A percentile compares a stretch with the other conserved stretches of the same genome.
Conservation (phyloP, 2,113 vertebrate genomes). For the Semnopithecus entellus region DNA sequence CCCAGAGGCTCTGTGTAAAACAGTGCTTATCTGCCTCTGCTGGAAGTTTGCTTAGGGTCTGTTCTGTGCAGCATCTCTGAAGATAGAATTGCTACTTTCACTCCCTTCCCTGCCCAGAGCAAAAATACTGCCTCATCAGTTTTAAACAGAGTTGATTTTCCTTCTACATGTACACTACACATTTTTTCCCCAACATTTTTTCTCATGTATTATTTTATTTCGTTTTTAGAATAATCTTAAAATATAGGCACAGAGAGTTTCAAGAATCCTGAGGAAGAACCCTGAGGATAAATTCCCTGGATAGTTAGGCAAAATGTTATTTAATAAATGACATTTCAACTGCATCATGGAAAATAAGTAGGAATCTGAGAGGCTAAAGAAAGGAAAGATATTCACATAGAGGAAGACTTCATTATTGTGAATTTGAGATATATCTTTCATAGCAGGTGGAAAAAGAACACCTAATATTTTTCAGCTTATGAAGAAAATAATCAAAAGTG, state of each 20-base stretch:
- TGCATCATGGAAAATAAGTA: neutral
- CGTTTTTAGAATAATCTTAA: neutral
- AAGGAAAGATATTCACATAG: neutral
- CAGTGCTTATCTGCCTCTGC: neutral
- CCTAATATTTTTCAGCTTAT: neutral
- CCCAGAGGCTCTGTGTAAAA: neutral
- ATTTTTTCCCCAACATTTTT: neutral
- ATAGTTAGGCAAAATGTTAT: neutral
- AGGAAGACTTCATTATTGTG: neutral
- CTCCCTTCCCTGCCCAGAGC: neutral
- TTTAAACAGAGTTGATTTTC: neutral
- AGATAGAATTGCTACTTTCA: neutral
- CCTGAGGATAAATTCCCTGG: neutral
- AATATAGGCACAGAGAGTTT: neutral
- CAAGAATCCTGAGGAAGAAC: neutral
- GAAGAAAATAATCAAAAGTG: neutral
- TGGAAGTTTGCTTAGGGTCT: neutral
- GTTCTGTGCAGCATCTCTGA: neutral
- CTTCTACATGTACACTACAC: neutral
- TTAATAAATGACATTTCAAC: neutral
- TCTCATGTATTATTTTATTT: neutral
- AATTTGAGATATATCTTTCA: neutral
- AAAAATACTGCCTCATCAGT: neutral
- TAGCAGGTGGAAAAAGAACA: neutral
- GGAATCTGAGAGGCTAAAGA: neutral